Conservation (phyloP, 1,140 invertebrate genomes). For the Drosophila pandora region DNA sequence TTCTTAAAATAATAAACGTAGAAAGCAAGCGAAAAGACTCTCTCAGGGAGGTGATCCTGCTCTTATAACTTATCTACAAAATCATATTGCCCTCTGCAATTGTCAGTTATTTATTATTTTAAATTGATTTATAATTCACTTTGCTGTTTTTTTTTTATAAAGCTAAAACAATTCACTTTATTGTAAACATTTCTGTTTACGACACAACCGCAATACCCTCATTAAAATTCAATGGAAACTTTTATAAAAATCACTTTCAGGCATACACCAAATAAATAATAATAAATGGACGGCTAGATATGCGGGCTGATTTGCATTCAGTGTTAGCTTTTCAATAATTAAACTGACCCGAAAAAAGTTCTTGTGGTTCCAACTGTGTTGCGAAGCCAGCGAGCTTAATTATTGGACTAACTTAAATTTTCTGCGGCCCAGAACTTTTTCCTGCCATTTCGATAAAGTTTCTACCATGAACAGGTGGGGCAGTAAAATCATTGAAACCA, state of each 20-base stretch:
- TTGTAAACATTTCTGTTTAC: background rate
- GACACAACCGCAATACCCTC: conserved; percentile 1
- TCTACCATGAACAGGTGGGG: background rate
- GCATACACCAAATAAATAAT: conserved; percentile 12
- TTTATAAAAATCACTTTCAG: background rate
- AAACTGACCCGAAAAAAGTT: conserved; percentile 4
- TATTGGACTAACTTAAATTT: conserved; percentile 11
- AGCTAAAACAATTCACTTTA: background rate
- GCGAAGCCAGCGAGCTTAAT: no score
- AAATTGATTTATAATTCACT: background rate
- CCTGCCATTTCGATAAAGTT: background rate
- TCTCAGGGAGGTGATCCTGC: background rate
- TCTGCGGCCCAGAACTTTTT: background rate
- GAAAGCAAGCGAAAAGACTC: no score
- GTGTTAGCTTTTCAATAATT: conserved; percentile 4
- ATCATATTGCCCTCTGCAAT: no score
- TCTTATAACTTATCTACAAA: no score
- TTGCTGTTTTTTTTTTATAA: background rate
- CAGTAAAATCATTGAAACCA: background rate
- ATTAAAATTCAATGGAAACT: background rate
- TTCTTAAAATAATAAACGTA: no score
- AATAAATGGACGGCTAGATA: background rate
- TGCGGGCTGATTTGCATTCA: background rate
- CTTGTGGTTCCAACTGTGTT: background rate
- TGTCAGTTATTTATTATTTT: background rate